Percentiles rank a stretch among this genome's conserved stretches.
Evolutionary conservation across 2,113 vertebrate genomes (phyloP).

Genomic region (Cygnus buccinator): DNA sequence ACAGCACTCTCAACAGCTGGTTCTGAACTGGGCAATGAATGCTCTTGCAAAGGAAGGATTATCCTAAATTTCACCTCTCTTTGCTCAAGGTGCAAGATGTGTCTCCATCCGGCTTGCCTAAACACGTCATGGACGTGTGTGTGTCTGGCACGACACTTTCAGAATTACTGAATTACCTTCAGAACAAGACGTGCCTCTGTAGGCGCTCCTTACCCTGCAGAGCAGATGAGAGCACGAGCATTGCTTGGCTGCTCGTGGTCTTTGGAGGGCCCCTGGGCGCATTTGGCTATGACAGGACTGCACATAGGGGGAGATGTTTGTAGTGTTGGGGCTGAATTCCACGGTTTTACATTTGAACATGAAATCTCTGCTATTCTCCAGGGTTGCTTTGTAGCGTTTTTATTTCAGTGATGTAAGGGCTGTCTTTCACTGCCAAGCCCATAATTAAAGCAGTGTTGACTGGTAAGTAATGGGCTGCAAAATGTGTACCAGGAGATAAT

Average conservation of each 20-base stretch:
- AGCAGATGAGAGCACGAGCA: background rate
- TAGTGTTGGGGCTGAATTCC: background rate
- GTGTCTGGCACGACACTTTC: background rate
- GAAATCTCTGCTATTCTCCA: background rate
- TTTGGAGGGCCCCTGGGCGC: background rate
- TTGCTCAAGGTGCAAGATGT: background rate
- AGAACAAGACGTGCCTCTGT: background rate
- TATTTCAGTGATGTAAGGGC: conserved; percentile 40
- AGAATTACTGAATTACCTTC: background rate
- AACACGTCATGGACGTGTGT: background rate
- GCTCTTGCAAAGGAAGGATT: background rate
- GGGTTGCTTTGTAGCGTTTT: conserved; percentile 28
- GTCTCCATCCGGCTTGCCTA: background rate
- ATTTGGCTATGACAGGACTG: background rate
- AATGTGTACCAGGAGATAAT: conserved; percentile 63
- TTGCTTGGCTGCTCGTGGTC: background rate
- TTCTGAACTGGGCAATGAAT: background rate
- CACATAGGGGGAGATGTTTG: background rate
- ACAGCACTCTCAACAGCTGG: background rate
- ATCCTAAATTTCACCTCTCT: background rate
- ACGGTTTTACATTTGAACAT: background rate
- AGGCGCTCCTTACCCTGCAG: background rate
- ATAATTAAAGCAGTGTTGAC: conserved; percentile 57
- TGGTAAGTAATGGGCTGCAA: conserved; percentile 63
- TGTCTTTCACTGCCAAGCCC: conserved; percentile 35